Evolutionary conservation across 2,797 vertebrate species (phyloP).

Genomic region (Vultur gryphus): DNA sequence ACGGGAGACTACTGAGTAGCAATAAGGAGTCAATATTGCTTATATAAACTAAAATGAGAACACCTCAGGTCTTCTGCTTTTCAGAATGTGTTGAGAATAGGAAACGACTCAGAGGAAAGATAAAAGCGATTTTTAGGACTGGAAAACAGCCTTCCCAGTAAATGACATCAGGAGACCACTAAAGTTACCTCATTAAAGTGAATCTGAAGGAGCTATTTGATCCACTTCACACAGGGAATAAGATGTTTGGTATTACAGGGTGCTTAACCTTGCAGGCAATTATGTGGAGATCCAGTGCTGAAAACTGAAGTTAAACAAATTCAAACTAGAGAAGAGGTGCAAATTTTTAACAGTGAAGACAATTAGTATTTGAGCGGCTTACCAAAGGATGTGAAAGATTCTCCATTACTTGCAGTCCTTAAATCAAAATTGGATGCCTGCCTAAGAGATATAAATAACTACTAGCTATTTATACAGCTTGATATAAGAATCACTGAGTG

Average conservation of each 20-base stretch:
- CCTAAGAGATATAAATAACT: constrained; percentile 45
- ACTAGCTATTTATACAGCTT: constrained; percentile 55
- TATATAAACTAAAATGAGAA: background rate
- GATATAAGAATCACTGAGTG: background rate
- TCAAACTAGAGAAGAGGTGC: background rate
- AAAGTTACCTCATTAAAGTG: background rate
- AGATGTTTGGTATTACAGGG: constrained; percentile 32
- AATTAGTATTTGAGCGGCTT: background rate
- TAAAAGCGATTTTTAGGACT: background rate
- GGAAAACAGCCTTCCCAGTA: background rate
- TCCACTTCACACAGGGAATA: background rate
- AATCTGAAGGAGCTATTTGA: background rate
- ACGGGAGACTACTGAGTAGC: background rate
- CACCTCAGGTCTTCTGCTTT: background rate
- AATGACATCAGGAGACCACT: background rate
- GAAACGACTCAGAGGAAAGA: background rate
- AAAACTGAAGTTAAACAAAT: constrained; percentile 58
- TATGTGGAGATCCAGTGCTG: background rate
- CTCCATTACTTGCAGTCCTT: constrained; percentile 21
- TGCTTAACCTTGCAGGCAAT: constrained; percentile 6
- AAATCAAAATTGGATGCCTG: constrained; percentile 54
- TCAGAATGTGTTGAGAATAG: background rate
- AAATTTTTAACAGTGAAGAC: constrained; percentile 21
- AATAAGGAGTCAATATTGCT: background rate
- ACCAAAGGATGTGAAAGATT: constrained; percentile 12